These are phyloP conservation scores for Charaxes varanes DNA, from an alignment of 1,140 invertebrate species.

Conservation along the genomic window DNA sequence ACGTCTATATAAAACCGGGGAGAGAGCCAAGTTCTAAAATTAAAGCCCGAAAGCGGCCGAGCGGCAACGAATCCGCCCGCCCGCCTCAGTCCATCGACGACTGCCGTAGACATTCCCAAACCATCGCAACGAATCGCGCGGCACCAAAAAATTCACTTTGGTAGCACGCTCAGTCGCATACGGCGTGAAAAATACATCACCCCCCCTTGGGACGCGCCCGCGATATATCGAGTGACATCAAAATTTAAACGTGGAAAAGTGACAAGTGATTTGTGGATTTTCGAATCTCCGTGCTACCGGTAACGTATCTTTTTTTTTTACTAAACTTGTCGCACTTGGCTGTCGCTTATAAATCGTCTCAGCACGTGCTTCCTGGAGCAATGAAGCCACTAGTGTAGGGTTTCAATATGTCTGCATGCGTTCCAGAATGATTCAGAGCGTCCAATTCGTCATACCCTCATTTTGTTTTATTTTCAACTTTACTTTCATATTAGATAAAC, in stretches of 20 bases:
- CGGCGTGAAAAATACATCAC: conserved; percentile 41
- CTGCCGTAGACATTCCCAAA: conserved; percentile 62
- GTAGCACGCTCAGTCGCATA: conserved; percentile 27
- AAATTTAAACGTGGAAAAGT: conserved; percentile 41
- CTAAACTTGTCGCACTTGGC: conserved; percentile 22
- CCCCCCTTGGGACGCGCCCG: conserved; percentile 44
- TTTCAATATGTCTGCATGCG: conserved; percentile 57
- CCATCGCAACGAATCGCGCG: conserved; percentile 50
- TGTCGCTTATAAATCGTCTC: conserved; percentile 19
- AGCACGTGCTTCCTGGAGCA: conserved; percentile 41
- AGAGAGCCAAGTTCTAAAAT: conserved; percentile 70
- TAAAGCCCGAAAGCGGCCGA: conserved; percentile 62
- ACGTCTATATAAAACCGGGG: conserved; percentile 72
- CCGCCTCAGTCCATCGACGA: conserved; percentile 64
- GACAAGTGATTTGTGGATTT: conserved; percentile 57
- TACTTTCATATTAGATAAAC: conserved; percentile 25
- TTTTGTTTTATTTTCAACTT: conserved; percentile 26
- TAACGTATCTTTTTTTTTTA: conserved; percentile 34
- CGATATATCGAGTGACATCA: conserved; percentile 38
- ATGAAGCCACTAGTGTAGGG: conserved; percentile 39
- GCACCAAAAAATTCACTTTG: conserved; percentile 44
- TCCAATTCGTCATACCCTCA: conserved; percentile 30
- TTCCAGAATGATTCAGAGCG: conserved; percentile 45
- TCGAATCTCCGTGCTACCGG: conserved; percentile 49
- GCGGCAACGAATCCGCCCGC: conserved; percentile 56